A percentile compares a stretch with the other conserved stretches of the same genome.
Conservation (phyloP, 2,113 vertebrate species). For the Axis porcinus region DNA sequence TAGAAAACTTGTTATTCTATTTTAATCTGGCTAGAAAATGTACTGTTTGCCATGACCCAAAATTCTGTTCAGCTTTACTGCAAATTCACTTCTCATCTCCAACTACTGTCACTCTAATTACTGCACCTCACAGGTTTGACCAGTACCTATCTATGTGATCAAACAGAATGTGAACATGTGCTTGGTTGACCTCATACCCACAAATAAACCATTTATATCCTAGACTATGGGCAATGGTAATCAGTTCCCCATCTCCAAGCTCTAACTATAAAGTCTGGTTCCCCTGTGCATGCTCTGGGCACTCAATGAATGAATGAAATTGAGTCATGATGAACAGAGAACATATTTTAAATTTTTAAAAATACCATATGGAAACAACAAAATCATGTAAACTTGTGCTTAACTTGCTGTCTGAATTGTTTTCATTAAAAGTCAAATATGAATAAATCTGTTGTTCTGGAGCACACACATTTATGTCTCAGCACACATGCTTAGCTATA, state of each 20-base stretch:
- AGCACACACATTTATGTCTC: neutral
- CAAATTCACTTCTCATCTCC: neutral
- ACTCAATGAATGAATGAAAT: neutral
- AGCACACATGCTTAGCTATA: neutral
- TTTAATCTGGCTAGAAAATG: slow-evolving; percentile 23
- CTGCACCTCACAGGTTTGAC: neutral
- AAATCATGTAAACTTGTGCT: neutral
- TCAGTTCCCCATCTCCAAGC: neutral
- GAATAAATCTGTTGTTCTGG: neutral
- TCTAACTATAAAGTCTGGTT: neutral
- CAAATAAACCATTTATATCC: neutral
- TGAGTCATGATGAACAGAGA: neutral
- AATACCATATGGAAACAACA: neutral
- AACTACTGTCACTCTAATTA: neutral
- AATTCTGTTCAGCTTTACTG: neutral
- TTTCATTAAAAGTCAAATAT: neutral
- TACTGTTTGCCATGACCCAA: slow-evolving; percentile 9
- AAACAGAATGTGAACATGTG: neutral
- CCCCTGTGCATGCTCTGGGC: neutral
- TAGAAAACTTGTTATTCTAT: slow-evolving; percentile 13
- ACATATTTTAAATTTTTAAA: neutral
- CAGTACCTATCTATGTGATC: neutral
- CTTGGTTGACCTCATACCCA: neutral
- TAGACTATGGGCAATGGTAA: neutral
- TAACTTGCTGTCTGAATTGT: neutral